Evolutionary conservation across 2,888 invertebrate species (phyloP).

Genomic region (Hypercompe scribonia): DNA sequence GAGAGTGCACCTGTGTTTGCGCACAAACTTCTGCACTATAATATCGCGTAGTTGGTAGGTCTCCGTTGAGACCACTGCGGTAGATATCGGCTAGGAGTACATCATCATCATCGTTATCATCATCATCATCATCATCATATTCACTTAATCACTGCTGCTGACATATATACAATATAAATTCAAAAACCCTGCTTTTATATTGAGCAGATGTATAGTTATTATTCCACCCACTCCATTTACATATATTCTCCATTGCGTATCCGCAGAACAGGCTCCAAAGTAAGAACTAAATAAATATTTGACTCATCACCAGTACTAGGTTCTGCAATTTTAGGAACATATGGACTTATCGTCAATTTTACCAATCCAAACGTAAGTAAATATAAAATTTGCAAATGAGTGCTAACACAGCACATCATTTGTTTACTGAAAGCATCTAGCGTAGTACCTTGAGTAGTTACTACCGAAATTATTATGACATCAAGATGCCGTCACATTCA

Average conservation of each 20-base stretch:
- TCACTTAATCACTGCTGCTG: no score
- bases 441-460: neutral
- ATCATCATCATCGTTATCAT: no score
- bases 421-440: neutral
- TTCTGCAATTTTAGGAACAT: neutral
- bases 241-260: neutral
- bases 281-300: neutral
- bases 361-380: neutral
- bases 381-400: neutral
- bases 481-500: neutral
- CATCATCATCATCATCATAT: no score
- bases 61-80: no score
- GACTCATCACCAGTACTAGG: neutral
- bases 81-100: no score
- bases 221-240: neutral
- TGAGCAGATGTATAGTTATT: neutral
- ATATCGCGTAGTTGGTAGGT: no score
- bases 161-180: no score
- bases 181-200: neutral
- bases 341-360: neutral
- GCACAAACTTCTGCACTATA: no score
- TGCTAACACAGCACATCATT: neutral
- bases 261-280: neutral
- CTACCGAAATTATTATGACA: constrained; percentile 8
- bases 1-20: no score